phyloP scores from a whole-genome alignment of 2,797 vertebrate genomes.

The Aratinga solstitialis region DNA sequence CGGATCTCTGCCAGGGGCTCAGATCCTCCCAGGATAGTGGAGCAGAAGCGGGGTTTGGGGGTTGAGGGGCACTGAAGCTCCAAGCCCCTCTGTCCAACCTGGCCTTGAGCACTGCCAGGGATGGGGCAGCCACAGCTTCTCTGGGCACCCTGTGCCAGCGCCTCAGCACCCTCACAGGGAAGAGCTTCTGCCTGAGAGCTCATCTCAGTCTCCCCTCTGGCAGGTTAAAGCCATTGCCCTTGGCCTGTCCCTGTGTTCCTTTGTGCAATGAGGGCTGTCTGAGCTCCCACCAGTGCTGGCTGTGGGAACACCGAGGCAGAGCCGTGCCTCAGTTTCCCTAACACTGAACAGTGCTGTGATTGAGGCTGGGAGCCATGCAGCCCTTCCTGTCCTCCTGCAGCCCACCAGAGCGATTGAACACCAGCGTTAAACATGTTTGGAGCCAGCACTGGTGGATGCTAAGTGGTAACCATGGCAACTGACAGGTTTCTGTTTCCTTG shows the following conservation, averaged over 20 bases:
- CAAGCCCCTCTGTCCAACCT: background rate
- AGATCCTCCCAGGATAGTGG: rapidly evolving
- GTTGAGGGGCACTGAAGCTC: rapidly evolving
- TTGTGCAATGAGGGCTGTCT: background rate
- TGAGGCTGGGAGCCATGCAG: background rate
- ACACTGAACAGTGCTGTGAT: rapidly evolving
- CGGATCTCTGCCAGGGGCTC: background rate
- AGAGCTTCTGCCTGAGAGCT: background rate
- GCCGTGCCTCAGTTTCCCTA: background rate
- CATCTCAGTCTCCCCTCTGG: background rate
- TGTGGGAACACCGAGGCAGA: rapidly evolving
- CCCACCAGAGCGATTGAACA: background rate
- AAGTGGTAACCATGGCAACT: conserved; percentile 54
- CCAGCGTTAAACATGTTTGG: background rate
- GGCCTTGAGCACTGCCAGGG: background rate
- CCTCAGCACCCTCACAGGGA: too few relatives aligned
- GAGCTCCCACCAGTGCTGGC: rapidly evolving
- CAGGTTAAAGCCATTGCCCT: background rate
- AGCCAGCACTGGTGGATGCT: conserved; percentile 20
- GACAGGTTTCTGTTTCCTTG: conserved; percentile 47
- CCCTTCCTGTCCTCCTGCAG: background rate
- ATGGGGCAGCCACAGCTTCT: background rate
- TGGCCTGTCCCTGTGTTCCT: background rate
- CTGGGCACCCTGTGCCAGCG: background rate
- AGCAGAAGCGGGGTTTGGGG: rapidly evolving